Evolutionary conservation across 2,888 invertebrate species (phyloP).

Genomic region (Carpatolechia fugitivella): DNA sequence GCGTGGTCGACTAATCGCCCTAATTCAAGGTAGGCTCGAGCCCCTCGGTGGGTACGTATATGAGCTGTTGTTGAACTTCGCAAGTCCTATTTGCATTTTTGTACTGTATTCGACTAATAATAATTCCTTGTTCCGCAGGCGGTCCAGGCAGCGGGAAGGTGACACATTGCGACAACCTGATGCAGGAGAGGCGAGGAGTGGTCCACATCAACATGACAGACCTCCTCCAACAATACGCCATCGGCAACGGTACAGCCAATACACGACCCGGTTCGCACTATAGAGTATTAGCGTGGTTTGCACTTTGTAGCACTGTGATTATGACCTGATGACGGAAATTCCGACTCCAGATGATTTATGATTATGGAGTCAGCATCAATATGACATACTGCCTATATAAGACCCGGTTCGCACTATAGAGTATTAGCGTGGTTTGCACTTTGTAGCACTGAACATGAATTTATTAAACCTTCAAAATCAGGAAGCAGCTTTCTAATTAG

Average conservation of each 20-base stretch:
- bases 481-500: no score
- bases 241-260: constrained; percentile 86
- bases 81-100: no score
- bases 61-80: no score
- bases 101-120: no score
- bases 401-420: constrained; percentile 7
- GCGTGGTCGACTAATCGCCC: no score
- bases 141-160: constrained; percentile 99
- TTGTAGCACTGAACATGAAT: not conserved
- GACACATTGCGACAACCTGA: constrained; percentile 95
- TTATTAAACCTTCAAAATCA: no score
- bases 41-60: no score
- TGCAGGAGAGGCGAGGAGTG: constrained; percentile 91
- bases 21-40: no score
- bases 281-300: not conserved
- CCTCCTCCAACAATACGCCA: constrained; percentile 91
- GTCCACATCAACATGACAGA: constrained; percentile 96
- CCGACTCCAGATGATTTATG: no score
- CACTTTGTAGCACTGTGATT: not conserved
- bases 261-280: constrained; percentile 5
- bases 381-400: constrained; percentile 83
- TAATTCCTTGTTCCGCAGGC: constrained; percentile 72
- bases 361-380: constrained; percentile 94
- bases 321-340: no score
- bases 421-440: not conserved